phyloP scores from a whole-genome alignment of 2,113 vertebrate genomes.

The Python bivittatus region DNA sequence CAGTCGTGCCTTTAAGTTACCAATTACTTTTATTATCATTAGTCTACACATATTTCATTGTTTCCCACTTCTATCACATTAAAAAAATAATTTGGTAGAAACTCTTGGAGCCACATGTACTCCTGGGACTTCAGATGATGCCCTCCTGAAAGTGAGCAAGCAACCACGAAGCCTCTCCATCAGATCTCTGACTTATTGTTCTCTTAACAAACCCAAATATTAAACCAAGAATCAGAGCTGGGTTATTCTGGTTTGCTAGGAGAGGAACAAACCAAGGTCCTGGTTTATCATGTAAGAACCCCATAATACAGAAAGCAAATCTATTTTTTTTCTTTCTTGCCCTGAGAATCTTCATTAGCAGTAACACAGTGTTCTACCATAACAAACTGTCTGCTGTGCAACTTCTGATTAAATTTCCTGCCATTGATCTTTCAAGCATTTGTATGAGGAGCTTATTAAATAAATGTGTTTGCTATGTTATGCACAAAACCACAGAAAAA shows the following conservation, averaged over 20 bases:
- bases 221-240: not conserved
- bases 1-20: not conserved
- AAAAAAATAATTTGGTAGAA: not conserved
- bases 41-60: not conserved
- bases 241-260: not conserved
- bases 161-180: not conserved
- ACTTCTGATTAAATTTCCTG: slow-evolving; percentile 12
- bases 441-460: slow-evolving; percentile 5
- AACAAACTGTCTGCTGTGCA: slow-evolving; percentile 2
- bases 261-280: not conserved
- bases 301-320: not conserved
- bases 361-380: not conserved
- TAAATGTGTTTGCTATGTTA: not conserved
- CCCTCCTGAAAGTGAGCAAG: not conserved
- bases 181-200: not conserved
- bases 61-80: not conserved
- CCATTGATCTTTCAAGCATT: slow-evolving; percentile 19
- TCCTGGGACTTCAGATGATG: not conserved
- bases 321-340: not conserved
- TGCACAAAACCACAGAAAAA: slow-evolving; percentile 11
- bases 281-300: not conserved
- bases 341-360: not conserved
- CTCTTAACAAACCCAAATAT: not conserved
- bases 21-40: not conserved
- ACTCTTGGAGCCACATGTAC: not conserved